These are phyloP conservation scores for Amphiprion ocellaris DNA, from an alignment of 2,113 vertebrate genomes.

Conservation along the genomic window DNA sequence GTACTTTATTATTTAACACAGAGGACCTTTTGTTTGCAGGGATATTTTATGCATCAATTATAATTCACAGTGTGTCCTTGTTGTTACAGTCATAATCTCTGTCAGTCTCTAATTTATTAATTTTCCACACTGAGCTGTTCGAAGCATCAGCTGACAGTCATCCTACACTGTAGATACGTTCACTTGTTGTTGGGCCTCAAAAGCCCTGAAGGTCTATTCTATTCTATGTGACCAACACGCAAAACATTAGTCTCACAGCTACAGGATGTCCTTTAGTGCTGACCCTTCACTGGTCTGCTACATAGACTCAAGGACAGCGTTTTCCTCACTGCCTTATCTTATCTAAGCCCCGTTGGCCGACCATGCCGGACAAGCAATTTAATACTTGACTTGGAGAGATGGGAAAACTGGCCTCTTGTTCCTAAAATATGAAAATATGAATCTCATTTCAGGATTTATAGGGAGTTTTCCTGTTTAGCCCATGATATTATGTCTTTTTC, in stretches of 20 bases:
- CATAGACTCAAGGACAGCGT: slow-evolving; percentile 36
- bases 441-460: no score
- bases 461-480: no score
- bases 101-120: slow-evolving; percentile 3
- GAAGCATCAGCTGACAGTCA: slow-evolving; percentile 5
- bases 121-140: slow-evolving; percentile 7
- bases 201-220: slow-evolving; percentile 12
- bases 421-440: background rate
- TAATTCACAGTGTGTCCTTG: slow-evolving; percentile 15
- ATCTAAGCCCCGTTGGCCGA: slow-evolving; percentile 42
- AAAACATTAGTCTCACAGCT: slow-evolving; percentile 4
- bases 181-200: slow-evolving; percentile 11
- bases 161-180: background rate
- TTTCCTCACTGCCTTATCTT: slow-evolving; percentile 60
- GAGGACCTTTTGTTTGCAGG: background rate
- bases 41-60: slow-evolving; percentile 9
- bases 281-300: background rate
- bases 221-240: slow-evolving; percentile 5
- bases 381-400: slow-evolving; percentile 7
- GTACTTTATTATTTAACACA: slow-evolving; percentile 42
- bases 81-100: background rate
- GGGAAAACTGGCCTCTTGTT: background rate
- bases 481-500: background rate
- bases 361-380: slow-evolving; percentile 18
- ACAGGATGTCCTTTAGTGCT: slow-evolving; percentile 18